phyloP scores from a whole-genome alignment of 2,113 vertebrate genomes.

The Phaethornis superciliosus region DNA sequence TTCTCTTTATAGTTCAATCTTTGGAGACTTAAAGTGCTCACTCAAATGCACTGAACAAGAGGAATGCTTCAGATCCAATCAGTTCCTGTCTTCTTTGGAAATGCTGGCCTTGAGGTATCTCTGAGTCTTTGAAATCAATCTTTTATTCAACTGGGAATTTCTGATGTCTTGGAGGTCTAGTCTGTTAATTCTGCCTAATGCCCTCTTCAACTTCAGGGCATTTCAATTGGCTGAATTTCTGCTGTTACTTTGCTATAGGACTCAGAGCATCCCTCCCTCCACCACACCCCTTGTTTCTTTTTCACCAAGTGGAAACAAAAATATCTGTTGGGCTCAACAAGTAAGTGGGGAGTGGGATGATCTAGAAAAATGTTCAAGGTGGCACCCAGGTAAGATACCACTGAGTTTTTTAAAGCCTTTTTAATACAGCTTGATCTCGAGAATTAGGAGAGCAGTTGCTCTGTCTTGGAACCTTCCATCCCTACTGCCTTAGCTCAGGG shows the following conservation, averaged over 20 bases:
- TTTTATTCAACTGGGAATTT: conserved; percentile 76
- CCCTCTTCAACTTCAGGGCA: conserved; percentile 62
- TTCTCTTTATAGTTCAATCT: conserved; percentile 86
- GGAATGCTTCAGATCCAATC: conserved; percentile 76
- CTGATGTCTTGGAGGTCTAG: conserved; percentile 71
- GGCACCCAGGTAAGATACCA: not conserved
- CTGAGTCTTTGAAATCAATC: conserved; percentile 79
- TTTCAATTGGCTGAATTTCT: conserved; percentile 47
- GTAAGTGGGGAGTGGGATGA: not conserved
- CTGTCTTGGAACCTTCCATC: not conserved
- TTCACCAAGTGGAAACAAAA: not conserved
- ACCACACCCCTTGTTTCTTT: not conserved
- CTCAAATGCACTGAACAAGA: conserved; percentile 75
- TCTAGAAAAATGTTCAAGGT: not conserved
- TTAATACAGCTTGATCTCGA: not conserved
- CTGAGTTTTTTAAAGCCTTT: not conserved
- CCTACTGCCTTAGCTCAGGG: not conserved
- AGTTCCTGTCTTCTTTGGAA: conserved; percentile 70
- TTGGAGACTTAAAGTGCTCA: conserved; percentile 83
- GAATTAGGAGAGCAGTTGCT: not conserved
- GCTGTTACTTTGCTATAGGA: conserved; percentile 25
- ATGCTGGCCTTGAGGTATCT: conserved; percentile 78
- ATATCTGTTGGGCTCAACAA: not conserved
- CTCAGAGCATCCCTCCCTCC: not conserved
- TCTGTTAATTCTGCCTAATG: conserved; percentile 76